Base-by-base conservation (phyloP, 1,140 invertebrate genomes). In the Popillia japonica region DNA sequence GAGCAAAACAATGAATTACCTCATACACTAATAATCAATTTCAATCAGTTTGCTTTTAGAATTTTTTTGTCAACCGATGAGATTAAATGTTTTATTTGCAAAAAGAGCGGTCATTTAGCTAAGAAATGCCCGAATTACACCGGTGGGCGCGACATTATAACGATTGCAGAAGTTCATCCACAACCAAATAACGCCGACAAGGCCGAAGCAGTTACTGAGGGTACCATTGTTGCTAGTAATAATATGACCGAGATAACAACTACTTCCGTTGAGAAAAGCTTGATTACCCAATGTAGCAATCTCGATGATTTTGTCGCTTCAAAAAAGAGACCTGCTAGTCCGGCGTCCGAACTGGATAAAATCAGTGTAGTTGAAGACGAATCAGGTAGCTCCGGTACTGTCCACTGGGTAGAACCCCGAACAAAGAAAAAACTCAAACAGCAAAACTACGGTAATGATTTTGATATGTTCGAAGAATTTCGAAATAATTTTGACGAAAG, bases 31-130 rank as follows among this genome's bases (percentile, higher is more conserved):
- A 10, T 72, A 27, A 23, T 72, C 4, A 40, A 8, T 22, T 22
- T 27, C 27, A 40, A 72, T 8, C 14, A 75, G 42, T 17, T 22
- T 40, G 8, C 73, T 0, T 75, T 75, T 41, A 73, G 72, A 73
- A 73, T 73, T 10, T 34, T 75, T 40, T n/a, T 75, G 23, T 27
- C 41, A 3, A 75, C 20, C 0, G 73, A 75, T 40, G 73, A 44
- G 41, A 41, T 75, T 9, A 22, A 42, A 9, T 73, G 27, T n/a
- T 68, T 22, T n/a, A 1, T 27, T 11, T 34, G 27, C 4, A 73
- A 41, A 44, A 74, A 42, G 20, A 0, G n/a, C 0, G 72, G 23
- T 2, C 72, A 74, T 20, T n/a, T 74, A 42, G 34, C 0, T 41
- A 74, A 4, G 22, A 40, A 44, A 9, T 40, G 72, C 10, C 3